These are phyloP conservation scores for Tyto alba DNA, from an alignment of 2,113 vertebrate genomes.

Conservation along the genomic window DNA sequence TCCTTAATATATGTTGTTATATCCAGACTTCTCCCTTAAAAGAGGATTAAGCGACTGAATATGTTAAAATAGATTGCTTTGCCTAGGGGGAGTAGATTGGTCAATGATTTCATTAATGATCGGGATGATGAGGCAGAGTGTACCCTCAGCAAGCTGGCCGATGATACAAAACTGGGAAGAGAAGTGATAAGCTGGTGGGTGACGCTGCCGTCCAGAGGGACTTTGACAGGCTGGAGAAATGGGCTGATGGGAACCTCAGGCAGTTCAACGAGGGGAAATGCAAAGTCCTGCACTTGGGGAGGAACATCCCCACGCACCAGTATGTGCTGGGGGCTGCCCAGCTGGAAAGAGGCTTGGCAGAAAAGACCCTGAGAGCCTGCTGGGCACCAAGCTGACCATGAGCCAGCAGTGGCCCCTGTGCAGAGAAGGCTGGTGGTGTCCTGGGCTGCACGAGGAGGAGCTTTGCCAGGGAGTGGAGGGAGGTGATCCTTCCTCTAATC, in stretches of 20 bases:
- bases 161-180: too few species aligned
- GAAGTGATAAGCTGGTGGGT: not conserved
- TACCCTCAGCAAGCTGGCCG: not conserved
- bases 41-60: too few species aligned
- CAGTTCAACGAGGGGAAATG: not conserved
- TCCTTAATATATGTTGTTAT: not conserved
- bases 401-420: not conserved
- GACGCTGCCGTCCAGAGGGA: not conserved
- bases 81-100: not conserved
- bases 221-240: not conserved
- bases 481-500: not conserved
- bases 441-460: not conserved
- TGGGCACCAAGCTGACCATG: not conserved
- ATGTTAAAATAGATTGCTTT: not conserved
- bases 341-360: not conserved
- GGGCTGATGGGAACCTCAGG: not conserved
- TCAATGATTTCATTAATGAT: not conserved
- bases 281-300: not conserved
- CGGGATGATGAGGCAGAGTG: not conserved
- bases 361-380: not conserved
- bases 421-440: not conserved
- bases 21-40: not conserved
- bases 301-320: not conserved
- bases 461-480: not conserved
- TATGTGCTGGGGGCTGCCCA: accelerated